Conservation (phyloP, 2,797 vertebrate species). For the Avahi laniger region DNA sequence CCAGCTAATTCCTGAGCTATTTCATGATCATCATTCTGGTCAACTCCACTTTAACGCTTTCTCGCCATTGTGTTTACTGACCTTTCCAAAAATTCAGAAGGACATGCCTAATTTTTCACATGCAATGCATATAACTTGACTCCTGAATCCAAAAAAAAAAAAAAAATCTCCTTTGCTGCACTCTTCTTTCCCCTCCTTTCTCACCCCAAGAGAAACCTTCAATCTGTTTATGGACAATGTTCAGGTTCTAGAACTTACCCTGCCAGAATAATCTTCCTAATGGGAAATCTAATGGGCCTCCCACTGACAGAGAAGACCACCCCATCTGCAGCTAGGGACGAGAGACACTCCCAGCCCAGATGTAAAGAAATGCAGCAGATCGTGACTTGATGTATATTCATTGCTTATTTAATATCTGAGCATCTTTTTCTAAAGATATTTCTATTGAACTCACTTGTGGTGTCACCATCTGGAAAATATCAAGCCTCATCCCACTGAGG, state of each 20-base stretch:
- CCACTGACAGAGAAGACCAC: conserved; percentile 69
- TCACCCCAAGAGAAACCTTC: conserved; percentile 16
- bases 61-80: not conserved
- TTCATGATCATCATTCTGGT: not conserved
- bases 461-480: conserved; percentile 81
- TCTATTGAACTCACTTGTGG: conserved; percentile 78
- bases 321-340: conserved; percentile 71
- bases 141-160: not conserved
- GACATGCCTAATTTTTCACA: not conserved
- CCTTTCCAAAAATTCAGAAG: conserved; percentile 8
- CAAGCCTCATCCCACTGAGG: conserved; percentile 79
- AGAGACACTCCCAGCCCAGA: conserved; percentile 73
- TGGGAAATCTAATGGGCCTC: conserved; percentile 65
- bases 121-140: not conserved
- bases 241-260: conserved; percentile 34
- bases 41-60: not conserved
- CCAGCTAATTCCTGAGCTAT: not conserved
- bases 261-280: conserved; percentile 68
- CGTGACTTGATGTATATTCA: conserved; percentile 72
- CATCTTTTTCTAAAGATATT: conserved; percentile 74
- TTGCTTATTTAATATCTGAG: conserved; percentile 79
- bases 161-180: not conserved
- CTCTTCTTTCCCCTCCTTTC: not conserved
- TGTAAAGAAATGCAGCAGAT: conserved; percentile 70
- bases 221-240: conserved; percentile 64